Conservation (phyloP, 2,888 invertebrate genomes). For the Scaptomyza tumidula region DNA sequence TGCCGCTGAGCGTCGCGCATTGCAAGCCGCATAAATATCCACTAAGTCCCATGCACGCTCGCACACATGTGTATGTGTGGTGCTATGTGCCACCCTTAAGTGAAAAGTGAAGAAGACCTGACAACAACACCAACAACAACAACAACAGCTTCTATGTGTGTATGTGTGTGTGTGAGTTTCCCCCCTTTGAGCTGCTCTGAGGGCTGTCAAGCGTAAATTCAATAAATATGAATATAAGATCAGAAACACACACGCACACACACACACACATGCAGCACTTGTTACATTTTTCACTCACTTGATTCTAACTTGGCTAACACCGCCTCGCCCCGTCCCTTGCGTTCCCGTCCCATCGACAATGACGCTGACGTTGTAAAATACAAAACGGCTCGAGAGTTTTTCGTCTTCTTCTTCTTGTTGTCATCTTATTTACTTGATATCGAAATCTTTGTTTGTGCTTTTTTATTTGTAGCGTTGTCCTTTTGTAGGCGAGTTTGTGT, state of each 20-base stretch:
- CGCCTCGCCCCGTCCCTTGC: conserved; percentile 17
- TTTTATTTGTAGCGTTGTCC: conserved; percentile 68
- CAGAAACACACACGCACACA: conserved; percentile 39
- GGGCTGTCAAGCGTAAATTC: conserved; percentile 80
- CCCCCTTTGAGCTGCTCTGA: conserved; percentile 61
- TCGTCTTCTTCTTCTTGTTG: conserved; percentile 13
- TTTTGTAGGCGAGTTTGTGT: conserved; percentile 35
- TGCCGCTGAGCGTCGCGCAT: conserved; percentile 55
- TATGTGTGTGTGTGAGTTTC: conserved; percentile 20
- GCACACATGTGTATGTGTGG: conserved; percentile 36
- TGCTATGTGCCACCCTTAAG: conserved; percentile 66
- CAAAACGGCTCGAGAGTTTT: conserved; percentile 50
- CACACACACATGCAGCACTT: conserved; percentile 46
- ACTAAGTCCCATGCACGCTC: conserved; percentile 62
- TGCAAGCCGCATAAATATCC: conserved; percentile 76
- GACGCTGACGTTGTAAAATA: conserved; percentile 61
- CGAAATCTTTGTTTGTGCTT: conserved; percentile 77
- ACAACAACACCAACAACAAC: conserved; percentile 34
- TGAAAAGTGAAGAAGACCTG: conserved; percentile 61
- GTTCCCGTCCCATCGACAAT: conserved; percentile 5
- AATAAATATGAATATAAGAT: conserved; percentile 81
- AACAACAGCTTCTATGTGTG: conserved; percentile 23
- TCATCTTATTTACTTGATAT: conserved; percentile 72
- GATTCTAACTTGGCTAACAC: conserved; percentile 75
- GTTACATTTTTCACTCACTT: conserved; percentile 80